Evolutionary conservation across 1,140 invertebrate genomes (phyloP).

Genomic region (Nymphalis io): DNA sequence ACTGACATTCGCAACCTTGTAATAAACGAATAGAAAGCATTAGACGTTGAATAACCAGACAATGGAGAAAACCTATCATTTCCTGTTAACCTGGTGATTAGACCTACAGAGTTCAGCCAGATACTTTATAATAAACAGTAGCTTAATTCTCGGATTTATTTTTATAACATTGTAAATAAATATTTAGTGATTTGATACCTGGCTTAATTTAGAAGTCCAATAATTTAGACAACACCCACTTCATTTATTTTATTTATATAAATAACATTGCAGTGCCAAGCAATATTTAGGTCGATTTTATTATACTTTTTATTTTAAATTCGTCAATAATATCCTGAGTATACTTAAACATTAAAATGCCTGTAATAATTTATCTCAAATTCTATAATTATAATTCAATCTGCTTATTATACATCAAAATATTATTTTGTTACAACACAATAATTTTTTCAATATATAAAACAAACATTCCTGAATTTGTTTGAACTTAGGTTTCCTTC

Average conservation of each 20-base stretch:
- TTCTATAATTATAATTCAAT: no score
- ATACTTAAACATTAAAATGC: no score
- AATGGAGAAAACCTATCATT: slow-evolving; percentile 66
- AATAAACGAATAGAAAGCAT: slow-evolving; percentile 72
- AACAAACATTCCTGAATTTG: no score
- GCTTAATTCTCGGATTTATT: not conserved
- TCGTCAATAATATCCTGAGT: no score
- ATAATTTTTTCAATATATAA: no score
- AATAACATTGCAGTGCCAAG: slow-evolving; percentile 18
- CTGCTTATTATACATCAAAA: no score
- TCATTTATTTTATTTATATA: slow-evolving; percentile 25
- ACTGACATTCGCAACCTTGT: slow-evolving; percentile 75
- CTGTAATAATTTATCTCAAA: no score
- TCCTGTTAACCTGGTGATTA: slow-evolving; percentile 46
- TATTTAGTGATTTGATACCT: slow-evolving; percentile 11
- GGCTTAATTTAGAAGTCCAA: slow-evolving; percentile 25
- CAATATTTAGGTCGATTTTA: not conserved
- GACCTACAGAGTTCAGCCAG: slow-evolving; percentile 10
- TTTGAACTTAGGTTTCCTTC: no score
- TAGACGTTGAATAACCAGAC: slow-evolving; percentile 57
- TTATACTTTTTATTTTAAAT: not conserved
- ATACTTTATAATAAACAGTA: slow-evolving; percentile 5
- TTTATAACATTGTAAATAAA: not conserved
- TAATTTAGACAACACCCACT: slow-evolving; percentile 44
- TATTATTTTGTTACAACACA: no score